Evolutionary conservation across 2,888 invertebrate species (phyloP), one percentile per base, ranked within the genome.

Genomic region (Acleris laterana): DNA sequence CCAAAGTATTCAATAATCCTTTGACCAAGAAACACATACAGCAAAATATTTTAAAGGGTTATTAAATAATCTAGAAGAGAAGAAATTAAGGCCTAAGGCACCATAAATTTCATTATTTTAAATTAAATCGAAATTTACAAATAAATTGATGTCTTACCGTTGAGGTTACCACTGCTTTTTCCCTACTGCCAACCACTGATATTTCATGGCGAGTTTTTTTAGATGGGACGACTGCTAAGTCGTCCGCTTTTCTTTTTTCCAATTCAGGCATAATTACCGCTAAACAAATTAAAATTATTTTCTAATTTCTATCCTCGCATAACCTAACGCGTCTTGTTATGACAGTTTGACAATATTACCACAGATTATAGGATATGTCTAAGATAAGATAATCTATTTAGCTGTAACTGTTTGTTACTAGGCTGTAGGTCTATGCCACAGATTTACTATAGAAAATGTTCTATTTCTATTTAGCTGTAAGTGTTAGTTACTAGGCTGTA

Each of bases 141-240:
- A 44, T 28, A 42, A 13, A 46, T 46, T 28, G 19, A 0, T 19
- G n/a, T 86, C 94, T 94, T 93, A 96, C 97, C 77, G 95, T 93
- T 77, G 96, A 88, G 71, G 93, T 95, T 64, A 96, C 93, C n/a
- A 96, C 94, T 16, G 95, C 95, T 82, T 96, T 96, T 82, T 96
- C 96, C 79, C 96, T 94, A 71, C 95, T 95, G 58, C 95, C 95
- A 17, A 94, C 94, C 1, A 94, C 92, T n/a, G 95, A 93, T 70
- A 93, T 88, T 82, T 97, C 97, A 93, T 94, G 95, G 79, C 95
- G 95, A 3, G 94, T 94, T 75, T 95, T 95, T 80, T 97, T 97
- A 0, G 94, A 82, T 44, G 94, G 90, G 9, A 95, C 94, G 20
- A 95, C 73, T 9, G 95, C 93, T 68, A 87, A 89, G 42, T 95